A percentile compares a stretch with the other conserved stretches of the same genome.
Conservation (phyloP, 2,797 vertebrate species). For the Tragelaphus eurycerus region DNA sequence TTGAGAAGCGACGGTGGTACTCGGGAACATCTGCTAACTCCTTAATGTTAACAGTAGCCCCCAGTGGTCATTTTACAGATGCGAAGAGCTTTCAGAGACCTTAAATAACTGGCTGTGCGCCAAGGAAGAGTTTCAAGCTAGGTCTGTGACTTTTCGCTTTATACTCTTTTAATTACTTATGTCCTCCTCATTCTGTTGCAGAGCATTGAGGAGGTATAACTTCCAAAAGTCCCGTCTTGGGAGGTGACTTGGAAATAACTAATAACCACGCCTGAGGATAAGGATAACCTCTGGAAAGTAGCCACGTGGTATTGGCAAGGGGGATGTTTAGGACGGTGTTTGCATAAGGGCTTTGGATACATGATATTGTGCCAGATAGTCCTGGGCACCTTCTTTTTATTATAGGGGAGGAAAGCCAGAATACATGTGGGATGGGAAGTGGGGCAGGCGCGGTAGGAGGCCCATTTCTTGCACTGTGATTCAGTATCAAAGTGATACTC, state of each 20-base stretch:
- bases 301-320: background rate
- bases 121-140: background rate
- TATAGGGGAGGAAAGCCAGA: background rate
- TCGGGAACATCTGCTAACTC: background rate
- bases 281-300: background rate
- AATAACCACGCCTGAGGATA: background rate
- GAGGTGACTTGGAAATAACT: background rate
- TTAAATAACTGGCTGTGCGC: background rate
- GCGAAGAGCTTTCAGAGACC: background rate
- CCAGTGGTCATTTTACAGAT: background rate
- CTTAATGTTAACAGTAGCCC: background rate
- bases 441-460: fast-evolving
- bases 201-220: too few relatives aligned
- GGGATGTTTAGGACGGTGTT: background rate
- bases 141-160: background rate
- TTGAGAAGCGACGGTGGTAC: background rate
- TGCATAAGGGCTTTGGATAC: background rate
- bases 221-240: background rate
- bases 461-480: background rate
- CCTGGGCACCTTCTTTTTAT: background rate
- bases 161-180: background rate
- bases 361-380: background rate
- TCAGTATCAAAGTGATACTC: background rate
- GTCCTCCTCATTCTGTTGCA: background rate
- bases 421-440: fast-evolving